These are phyloP conservation scores for Aphrocallistes beatrix DNA, from an alignment of 37 sponge, comb jelly and placozoan species.

Conservation along the genomic window DNA sequence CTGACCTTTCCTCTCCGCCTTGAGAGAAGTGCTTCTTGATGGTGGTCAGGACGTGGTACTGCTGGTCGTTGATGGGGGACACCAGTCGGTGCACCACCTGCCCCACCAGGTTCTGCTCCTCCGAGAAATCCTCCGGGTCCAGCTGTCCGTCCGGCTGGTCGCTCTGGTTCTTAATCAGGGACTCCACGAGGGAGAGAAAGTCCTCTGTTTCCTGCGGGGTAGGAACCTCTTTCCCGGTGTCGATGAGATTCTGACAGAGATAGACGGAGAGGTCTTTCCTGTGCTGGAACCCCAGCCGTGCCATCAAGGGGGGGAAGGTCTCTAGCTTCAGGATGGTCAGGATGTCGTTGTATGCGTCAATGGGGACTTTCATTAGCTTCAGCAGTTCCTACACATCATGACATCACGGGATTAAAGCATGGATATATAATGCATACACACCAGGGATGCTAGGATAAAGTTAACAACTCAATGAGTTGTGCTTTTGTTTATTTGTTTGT, in stretches of 20 bases:
- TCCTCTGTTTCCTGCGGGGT: slow-evolving; percentile 52
- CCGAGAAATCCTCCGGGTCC: slow-evolving; percentile 86
- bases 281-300: slow-evolving; percentile 45
- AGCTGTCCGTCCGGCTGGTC: slow-evolving; percentile 22
- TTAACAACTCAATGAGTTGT: too few species aligned
- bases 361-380: slow-evolving; percentile 61
- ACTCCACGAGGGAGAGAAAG: background rate
- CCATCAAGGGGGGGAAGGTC: slow-evolving; percentile 39
- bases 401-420: too few species aligned
- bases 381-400: slow-evolving; percentile 52
- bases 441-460: too few species aligned
- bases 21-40: background rate
- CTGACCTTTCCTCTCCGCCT: background rate
- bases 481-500: too few species aligned
- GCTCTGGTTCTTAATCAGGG: background rate
- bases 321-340: slow-evolving; percentile 74
- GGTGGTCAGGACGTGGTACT: slow-evolving; percentile 36
- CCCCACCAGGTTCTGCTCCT: slow-evolving; percentile 81
- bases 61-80: slow-evolving; percentile 69
- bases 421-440: too few species aligned
- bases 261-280: slow-evolving; percentile 58
- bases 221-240: slow-evolving; percentile 43
- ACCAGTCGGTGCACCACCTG: slow-evolving; percentile 67
- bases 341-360: slow-evolving; percentile 72
- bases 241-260: slow-evolving; percentile 53